phyloP scores from a whole-genome alignment of 2,113 vertebrate genomes.

The Aspiorhynchus laticeps region DNA sequence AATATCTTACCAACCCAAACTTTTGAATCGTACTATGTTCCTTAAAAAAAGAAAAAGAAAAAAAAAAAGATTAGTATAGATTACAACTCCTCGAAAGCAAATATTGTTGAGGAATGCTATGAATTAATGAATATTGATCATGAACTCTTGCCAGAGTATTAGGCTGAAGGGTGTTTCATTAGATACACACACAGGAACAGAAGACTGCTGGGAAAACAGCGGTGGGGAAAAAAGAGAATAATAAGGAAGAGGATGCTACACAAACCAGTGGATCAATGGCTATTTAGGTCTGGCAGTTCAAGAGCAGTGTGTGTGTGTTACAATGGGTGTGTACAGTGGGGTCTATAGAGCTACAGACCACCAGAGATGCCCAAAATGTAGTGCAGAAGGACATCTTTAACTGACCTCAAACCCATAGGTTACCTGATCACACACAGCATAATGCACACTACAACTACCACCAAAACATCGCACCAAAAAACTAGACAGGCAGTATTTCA shows the following conservation, averaged over 20 bases:
- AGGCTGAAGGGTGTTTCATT: not conserved
- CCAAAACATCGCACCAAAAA: not conserved
- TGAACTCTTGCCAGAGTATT: not conserved
- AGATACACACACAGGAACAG: not conserved
- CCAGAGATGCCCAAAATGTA: not conserved
- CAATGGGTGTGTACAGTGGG: not conserved
- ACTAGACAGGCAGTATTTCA: not conserved
- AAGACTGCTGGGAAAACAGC: not conserved
- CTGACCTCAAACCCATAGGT: not conserved
- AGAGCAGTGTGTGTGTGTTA: not conserved
- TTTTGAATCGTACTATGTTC: not conserved
- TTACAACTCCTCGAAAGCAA: not conserved
- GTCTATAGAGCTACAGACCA: not conserved
- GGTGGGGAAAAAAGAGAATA: not conserved
- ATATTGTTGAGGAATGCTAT: not conserved
- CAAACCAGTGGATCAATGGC: not conserved
- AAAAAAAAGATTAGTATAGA: not conserved
- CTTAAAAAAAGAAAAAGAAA: not conserved
- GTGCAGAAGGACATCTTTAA: not conserved
- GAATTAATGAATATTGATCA: not conserved
- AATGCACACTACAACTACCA: not conserved
- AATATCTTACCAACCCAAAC: not conserved
- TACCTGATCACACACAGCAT: not conserved
- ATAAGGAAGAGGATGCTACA: not conserved
- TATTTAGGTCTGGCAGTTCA: not conserved